A percentile compares a stretch with the other conserved stretches of the same genome.
phyloP scores from a whole-genome alignment of 2,888 invertebrate genomes.

The Andricus quercusramuli region DNA sequence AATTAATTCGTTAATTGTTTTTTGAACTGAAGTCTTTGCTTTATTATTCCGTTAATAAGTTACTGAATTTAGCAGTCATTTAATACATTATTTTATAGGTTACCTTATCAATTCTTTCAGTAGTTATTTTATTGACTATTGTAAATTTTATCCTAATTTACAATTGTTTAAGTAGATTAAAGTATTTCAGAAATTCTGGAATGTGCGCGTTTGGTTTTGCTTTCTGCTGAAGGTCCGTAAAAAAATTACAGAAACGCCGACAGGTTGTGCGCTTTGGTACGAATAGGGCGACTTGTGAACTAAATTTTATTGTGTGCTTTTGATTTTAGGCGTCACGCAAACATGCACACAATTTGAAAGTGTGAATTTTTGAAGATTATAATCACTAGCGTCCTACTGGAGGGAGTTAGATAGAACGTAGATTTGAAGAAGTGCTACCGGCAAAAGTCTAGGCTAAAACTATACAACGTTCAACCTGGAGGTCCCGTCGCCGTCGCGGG shows the following conservation, averaged over 20 bases:
- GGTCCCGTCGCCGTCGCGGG: slow-evolving; percentile 70
- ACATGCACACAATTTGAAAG: background rate
- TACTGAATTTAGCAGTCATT: background rate
- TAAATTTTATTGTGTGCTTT: background rate
- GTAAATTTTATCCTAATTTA: background rate
- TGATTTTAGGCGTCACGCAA: slow-evolving; percentile 2
- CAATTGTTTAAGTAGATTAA: background rate
- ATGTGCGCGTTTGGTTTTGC: background rate
- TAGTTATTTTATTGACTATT: background rate
- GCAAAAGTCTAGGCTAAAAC: slow-evolving; percentile 47
- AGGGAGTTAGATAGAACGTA: slow-evolving; percentile 22
- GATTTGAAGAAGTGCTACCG: slow-evolving; percentile 43
- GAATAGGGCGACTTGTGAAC: background rate
- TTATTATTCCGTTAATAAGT: background rate
- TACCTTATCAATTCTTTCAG: background rate
- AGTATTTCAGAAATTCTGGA: background rate
- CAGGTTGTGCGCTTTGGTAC: slow-evolving; percentile 3
- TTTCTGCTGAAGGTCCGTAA: background rate
- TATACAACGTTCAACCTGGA: slow-evolving; percentile 50
- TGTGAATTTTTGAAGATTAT: background rate
- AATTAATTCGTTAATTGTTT: background rate
- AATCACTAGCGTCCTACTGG: background rate
- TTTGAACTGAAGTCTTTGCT: background rate
- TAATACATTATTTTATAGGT: background rate
- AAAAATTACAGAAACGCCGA: background rate